These are phyloP conservation scores for Onychomys leucogaster DNA, from an alignment of 2,797 vertebrate genomes.

Conservation along the genomic window DNA sequence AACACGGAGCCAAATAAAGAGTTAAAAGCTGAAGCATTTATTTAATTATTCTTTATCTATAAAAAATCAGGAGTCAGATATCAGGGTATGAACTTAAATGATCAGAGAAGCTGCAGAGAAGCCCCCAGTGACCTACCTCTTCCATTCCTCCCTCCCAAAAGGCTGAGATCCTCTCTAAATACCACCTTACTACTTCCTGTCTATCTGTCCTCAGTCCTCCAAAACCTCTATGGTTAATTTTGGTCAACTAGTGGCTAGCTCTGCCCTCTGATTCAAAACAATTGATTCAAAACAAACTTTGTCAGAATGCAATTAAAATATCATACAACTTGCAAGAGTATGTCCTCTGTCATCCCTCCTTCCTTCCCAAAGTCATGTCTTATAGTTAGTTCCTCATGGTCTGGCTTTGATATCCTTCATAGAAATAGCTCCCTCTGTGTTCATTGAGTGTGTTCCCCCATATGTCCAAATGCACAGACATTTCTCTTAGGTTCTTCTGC, in stretches of 20 bases:
- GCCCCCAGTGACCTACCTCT: background rate
- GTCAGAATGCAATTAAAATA: background rate
- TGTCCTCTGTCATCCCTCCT: background rate
- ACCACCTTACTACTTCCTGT: background rate
- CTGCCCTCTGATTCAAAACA: background rate
- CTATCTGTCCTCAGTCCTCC: background rate
- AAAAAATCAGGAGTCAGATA: background rate
- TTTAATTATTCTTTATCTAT: background rate
- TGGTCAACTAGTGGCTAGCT: background rate
- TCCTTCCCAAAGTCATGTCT: background rate
- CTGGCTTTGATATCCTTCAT: background rate
- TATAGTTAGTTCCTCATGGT: accelerated
- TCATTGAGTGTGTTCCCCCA: accelerated
- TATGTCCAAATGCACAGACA: background rate
- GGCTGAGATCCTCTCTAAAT: background rate
- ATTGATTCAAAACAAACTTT: background rate
- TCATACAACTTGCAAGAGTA: background rate
- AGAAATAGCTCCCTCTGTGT: accelerated
- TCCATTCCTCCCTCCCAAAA: background rate
- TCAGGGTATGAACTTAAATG: background rate
- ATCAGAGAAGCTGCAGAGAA: background rate
- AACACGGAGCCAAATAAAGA: no score
- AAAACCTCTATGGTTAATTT: background rate
- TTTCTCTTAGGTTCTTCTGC: background rate
- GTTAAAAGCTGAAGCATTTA: no score